phyloP scores from a whole-genome alignment of 2,888 invertebrate species.

The Clostera curtula region DNA sequence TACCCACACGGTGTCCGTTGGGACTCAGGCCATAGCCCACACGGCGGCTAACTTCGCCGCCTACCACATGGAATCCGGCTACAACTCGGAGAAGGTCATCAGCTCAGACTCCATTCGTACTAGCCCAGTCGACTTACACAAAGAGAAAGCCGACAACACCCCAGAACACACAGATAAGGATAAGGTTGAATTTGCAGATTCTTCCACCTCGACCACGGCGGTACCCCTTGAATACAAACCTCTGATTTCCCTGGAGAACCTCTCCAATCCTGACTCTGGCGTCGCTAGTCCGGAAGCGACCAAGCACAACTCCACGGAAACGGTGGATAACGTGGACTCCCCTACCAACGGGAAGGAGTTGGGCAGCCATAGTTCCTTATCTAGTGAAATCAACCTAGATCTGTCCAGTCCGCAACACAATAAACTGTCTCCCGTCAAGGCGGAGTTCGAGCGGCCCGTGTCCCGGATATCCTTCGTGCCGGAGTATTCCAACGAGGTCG shows the following conservation, averaged over 20 bases:
- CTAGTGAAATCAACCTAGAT: constrained; percentile 75
- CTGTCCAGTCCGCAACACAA: constrained; percentile 66
- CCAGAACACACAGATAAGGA: constrained; percentile 75
- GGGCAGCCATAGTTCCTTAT: constrained; percentile 63
- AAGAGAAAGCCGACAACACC: constrained; percentile 73
- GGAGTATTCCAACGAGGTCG: constrained; percentile 58
- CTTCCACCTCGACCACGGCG: constrained; percentile 40
- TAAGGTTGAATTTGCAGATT: constrained; percentile 68
- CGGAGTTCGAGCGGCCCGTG: constrained; percentile 53
- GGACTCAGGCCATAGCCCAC: constrained; percentile 48
- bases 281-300: constrained; percentile 75
- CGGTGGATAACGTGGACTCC: constrained; percentile 64
- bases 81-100: constrained; percentile 74
- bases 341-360: constrained; percentile 59
- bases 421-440: constrained; percentile 48
- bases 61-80: constrained; percentile 78
- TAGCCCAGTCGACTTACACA: constrained; percentile 61
- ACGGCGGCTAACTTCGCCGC: constrained; percentile 64
- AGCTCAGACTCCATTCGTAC: constrained; percentile 64
- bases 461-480: constrained; percentile 51
- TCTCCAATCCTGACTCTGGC: constrained; percentile 69
- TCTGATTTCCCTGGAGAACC: constrained; percentile 49
- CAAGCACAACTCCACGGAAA: constrained; percentile 72
- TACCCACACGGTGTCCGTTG: constrained; percentile 37
- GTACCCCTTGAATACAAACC: constrained; percentile 60